These are phyloP conservation scores for Oostethus manadensis DNA, from an alignment of 2,113 vertebrate species.

Conservation along the genomic window DNA sequence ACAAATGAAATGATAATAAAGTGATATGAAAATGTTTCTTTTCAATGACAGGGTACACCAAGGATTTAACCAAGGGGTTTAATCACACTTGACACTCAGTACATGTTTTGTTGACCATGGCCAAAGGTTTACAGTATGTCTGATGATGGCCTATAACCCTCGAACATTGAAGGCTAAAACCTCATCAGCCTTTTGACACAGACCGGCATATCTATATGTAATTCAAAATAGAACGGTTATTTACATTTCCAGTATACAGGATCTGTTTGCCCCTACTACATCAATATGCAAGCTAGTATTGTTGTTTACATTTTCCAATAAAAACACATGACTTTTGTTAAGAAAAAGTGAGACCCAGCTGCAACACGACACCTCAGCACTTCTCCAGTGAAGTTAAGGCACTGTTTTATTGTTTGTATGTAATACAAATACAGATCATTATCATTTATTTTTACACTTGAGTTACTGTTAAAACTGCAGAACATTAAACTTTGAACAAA, in stretches of 20 bases:
- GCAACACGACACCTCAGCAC: too few relatives aligned
- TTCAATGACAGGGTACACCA: constrained; percentile 28
- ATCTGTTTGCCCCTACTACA: neutral
- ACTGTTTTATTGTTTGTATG: too few relatives aligned
- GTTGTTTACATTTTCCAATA: too few relatives aligned
- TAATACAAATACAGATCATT: too few relatives aligned
- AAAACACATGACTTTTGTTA: too few relatives aligned
- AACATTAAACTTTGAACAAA: too few relatives aligned
- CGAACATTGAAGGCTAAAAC: constrained; percentile 14
- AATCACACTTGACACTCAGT: constrained; percentile 33
- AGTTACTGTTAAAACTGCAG: too few relatives aligned
- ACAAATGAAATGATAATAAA: constrained; percentile 55
- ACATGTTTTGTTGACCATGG: constrained; percentile 38
- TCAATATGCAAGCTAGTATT: neutral
- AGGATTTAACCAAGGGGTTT: constrained; percentile 37
- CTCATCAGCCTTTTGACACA: constrained; percentile 13
- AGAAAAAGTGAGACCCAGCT: too few relatives aligned
- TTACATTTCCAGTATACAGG: neutral
- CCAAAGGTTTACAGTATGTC: constrained; percentile 36
- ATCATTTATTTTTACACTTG: too few relatives aligned
- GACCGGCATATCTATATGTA: constrained; percentile 6
- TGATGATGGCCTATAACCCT: constrained; percentile 26
- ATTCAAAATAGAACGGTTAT: constrained; percentile 5
- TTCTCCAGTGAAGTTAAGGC: too few relatives aligned
- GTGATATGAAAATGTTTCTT: constrained; percentile 50